Evolutionary conservation across 2,888 invertebrate species (phyloP), one percentile per base, ranked within the genome.

Genomic region (Drosophila recens): DNA sequence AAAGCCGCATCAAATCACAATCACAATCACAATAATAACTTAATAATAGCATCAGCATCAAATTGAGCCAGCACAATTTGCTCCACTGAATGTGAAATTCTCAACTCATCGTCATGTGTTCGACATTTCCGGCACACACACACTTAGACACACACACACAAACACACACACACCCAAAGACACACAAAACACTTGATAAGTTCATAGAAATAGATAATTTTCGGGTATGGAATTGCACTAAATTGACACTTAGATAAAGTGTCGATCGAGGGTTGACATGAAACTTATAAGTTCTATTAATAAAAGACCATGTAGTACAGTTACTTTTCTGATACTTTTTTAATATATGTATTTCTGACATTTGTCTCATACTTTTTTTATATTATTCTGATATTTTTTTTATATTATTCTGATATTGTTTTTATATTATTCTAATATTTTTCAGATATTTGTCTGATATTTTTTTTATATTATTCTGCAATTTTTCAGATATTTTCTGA

Each of bases 81-180:
- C 27, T 43, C 20, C 15, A 20, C 52, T 34, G 23, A 27, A 33
- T 52, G 15, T 42, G 11, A 43, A 46, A 27, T 51, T 20, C 51
- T 51, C 49, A 38, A 67, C 40, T 49, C 53, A 53, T 48, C 23
- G 40, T 61, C 61, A 67, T 63, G 70, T 79, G 82, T 79, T 67
- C 59, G 62, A 75, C 82, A 80, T 82, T 67, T 80, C 85, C 85
- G 71, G 54, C 64, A 45, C 23, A 64, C 17, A 45, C 27, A 48
- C 43, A 51, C 42, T 20, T 36, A 38, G 30, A 52, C 43, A 48
- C 40, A n/a, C 58, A 23, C 53, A 20, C 63, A 45, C 33, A 42
- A 49, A 42, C 11, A 33, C 48, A 52, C 27, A 51, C n/a, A 59
- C 20, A 13, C 57, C 49, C 49, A 27, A 34, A 30, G 30, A 40